A percentile compares a stretch with the other conserved stretches of the same genome.
phyloP scores from a whole-genome alignment of 2,113 vertebrate species.

The Neodon shergylaensis region DNA sequence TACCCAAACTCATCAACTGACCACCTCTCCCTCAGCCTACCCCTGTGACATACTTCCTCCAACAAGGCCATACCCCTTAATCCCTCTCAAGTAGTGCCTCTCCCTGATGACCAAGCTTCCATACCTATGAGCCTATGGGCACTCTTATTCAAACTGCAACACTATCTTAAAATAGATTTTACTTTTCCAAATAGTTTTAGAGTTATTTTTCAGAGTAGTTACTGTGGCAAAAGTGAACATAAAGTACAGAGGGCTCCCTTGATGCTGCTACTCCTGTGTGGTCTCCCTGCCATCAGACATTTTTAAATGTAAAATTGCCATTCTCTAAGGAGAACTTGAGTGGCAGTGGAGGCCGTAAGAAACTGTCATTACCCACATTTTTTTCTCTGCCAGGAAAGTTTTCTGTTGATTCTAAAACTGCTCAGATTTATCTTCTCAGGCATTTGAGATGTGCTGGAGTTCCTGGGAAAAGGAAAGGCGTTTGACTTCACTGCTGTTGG shows the following conservation, averaged over 20 bases:
- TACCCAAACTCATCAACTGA: background rate
- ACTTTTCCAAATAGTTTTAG: background rate
- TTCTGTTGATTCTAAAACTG: background rate
- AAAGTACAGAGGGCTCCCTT: background rate
- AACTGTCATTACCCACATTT: background rate
- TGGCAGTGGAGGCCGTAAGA: background rate
- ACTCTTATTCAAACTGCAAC: background rate
- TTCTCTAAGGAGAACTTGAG: background rate
- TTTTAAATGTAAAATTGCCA: background rate
- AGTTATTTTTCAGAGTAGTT: background rate
- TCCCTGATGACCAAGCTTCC: background rate
- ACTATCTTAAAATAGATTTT: background rate
- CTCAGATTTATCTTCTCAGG: background rate
- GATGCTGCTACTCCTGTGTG: too few relatives aligned
- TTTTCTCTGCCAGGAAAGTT: background rate
- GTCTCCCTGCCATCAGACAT: background rate
- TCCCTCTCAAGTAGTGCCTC: background rate
- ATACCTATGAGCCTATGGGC: background rate
- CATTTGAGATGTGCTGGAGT: background rate
- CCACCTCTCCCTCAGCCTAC: too few relatives aligned
- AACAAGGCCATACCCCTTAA: background rate
- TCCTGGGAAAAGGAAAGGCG: background rate
- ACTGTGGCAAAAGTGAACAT: background rate
- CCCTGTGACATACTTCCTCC: background rate
- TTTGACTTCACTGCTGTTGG: background rate